Evolutionary conservation across 2,113 vertebrate species (phyloP).

Genomic region (Sarotherodon lohbergeri): DNA sequence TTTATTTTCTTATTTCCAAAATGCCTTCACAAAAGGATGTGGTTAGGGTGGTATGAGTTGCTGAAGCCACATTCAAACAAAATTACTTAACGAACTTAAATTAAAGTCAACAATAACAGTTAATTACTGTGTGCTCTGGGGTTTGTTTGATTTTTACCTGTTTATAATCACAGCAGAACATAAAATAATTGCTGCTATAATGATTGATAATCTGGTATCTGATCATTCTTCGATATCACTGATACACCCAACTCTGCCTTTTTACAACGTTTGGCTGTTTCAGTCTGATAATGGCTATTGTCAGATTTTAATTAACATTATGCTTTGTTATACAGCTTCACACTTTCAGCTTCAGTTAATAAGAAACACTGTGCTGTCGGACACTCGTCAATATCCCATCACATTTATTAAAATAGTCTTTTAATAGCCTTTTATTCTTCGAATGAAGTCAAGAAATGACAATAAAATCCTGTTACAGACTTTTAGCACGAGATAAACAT

Average conservation of each 20-base stretch:
- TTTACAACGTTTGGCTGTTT: neutral
- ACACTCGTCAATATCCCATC: neutral
- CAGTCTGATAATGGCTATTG: neutral
- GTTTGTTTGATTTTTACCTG: neutral
- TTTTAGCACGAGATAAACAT: neutral
- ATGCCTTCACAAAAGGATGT: neutral
- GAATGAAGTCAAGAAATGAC: neutral
- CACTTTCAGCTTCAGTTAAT: neutral
- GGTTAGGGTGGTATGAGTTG: neutral
- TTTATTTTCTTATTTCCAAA: neutral
- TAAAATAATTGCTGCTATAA: neutral
- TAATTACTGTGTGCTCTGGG: neutral
- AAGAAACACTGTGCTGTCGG: neutral
- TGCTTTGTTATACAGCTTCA: neutral
- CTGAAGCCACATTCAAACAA: neutral
- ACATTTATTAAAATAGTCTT: neutral
- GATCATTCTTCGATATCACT: neutral
- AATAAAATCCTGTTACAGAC: neutral
- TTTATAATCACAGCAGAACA: neutral
- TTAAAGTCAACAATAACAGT: rapidly evolving
- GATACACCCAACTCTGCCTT: neutral
- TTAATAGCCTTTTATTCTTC: neutral
- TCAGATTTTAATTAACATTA: neutral
- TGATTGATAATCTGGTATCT: neutral
- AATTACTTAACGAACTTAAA: neutral